Evolutionary conservation across 2,113 vertebrate species (phyloP).

Genomic region (Muntiacus reevesi): DNA sequence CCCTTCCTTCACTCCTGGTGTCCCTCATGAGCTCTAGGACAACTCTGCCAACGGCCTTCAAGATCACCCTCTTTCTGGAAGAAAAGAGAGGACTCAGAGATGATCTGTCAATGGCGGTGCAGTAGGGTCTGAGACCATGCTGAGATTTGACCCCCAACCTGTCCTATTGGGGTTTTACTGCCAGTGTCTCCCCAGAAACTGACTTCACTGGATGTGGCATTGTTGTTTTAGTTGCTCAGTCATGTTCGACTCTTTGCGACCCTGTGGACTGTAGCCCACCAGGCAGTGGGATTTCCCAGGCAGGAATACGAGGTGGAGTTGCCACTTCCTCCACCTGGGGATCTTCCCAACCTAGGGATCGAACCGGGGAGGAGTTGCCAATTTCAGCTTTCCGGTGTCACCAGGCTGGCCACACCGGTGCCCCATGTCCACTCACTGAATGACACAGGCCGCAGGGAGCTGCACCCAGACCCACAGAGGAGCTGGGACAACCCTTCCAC

Average conservation of each 20-base stretch:
- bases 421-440: background rate
- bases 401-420: background rate
- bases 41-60: background rate
- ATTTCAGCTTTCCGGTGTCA: background rate
- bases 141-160: background rate
- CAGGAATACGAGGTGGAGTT: background rate
- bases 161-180: background rate
- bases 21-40: background rate
- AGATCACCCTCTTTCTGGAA: background rate
- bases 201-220: background rate
- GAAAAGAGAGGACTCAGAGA: too few species aligned
- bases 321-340: background rate
- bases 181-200: background rate
- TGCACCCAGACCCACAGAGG: background rate
- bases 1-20: background rate
- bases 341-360: background rate
- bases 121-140: background rate
- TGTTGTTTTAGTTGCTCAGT: background rate
- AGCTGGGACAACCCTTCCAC: fast-evolving
- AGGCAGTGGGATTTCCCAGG: background rate
- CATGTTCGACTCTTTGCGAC: background rate
- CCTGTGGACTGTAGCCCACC: background rate
- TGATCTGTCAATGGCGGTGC: fast-evolving
- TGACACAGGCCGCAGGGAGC: too few species aligned
- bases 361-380: background rate